Conservation (phyloP, 2,113 vertebrate species). For the Physeter macrocephalus region DNA sequence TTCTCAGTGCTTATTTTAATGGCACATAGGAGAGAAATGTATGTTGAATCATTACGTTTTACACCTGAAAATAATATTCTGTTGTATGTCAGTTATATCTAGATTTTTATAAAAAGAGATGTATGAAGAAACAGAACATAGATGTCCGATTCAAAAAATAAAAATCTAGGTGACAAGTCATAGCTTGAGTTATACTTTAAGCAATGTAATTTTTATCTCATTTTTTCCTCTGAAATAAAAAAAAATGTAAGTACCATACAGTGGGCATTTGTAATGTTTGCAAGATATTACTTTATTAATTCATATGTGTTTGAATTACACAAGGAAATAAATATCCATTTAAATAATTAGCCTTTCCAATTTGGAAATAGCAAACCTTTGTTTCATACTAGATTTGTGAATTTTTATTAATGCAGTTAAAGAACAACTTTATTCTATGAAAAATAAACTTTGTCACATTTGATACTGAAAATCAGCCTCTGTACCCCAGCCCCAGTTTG, state of each 20-base stretch:
- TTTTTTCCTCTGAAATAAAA: background rate
- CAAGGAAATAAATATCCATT: background rate
- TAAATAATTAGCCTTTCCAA: background rate
- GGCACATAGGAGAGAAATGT: background rate
- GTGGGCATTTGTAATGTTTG: background rate
- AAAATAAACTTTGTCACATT: background rate
- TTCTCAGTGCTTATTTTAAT: background rate
- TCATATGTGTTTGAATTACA: background rate
- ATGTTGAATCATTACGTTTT: background rate
- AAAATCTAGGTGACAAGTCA: background rate
- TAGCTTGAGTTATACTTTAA: background rate
- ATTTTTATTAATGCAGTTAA: background rate
- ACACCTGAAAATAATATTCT: background rate
- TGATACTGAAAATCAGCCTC: background rate
- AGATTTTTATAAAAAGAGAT: background rate
- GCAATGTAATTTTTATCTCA: background rate
- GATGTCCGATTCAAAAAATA: background rate
- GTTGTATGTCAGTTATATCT: background rate
- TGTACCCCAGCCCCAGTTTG: background rate
- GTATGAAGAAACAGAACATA: background rate
- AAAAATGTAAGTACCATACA: background rate
- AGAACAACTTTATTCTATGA: background rate
- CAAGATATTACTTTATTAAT: background rate
- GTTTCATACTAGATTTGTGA: background rate
- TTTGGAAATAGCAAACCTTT: background rate